These are phyloP conservation scores for Pristionchus entomophagus DNA, from an alignment of 2,888 invertebrate genomes.

Conservation along the genomic window DNA sequence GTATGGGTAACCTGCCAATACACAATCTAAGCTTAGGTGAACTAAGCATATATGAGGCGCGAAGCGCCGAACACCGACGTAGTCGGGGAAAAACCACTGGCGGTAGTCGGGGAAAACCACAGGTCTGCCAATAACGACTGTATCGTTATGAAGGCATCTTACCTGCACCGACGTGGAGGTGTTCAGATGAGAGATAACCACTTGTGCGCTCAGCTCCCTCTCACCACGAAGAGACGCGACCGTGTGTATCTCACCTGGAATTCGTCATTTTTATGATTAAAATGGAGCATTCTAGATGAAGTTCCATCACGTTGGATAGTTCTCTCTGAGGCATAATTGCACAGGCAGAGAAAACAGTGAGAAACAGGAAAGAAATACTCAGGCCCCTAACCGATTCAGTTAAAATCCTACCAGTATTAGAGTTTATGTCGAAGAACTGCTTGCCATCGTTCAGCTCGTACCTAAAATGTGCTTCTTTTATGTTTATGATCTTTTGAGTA, in stretches of 20 bases:
- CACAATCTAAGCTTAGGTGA: too few species aligned
- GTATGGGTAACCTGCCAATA: too few species aligned
- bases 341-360: background rate
- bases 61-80: too few species aligned
- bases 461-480: background rate
- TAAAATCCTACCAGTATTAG: constrained; percentile 10
- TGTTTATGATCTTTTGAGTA: background rate
- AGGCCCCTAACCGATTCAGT: too few species aligned
- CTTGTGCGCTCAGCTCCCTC: background rate
- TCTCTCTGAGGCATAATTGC: background rate
- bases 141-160: background rate
- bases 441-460: constrained; percentile 31
- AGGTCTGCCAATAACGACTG: too few species aligned
- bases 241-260: constrained; percentile 22
- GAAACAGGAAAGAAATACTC: too few species aligned
- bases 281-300: background rate
- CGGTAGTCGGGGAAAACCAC: too few species aligned
- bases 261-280: background rate
- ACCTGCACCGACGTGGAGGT: constrained; percentile 34
- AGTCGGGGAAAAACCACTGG: too few species aligned
- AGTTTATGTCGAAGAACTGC: constrained; percentile 33
- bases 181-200: constrained; percentile 34
- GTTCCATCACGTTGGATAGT: background rate
- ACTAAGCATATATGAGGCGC: too few species aligned
- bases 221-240: background rate